Evolutionary conservation across 2,797 vertebrate species (phyloP), one percentile per base, ranked within the genome.

Genomic region (Halcyon leucocephala): DNA sequence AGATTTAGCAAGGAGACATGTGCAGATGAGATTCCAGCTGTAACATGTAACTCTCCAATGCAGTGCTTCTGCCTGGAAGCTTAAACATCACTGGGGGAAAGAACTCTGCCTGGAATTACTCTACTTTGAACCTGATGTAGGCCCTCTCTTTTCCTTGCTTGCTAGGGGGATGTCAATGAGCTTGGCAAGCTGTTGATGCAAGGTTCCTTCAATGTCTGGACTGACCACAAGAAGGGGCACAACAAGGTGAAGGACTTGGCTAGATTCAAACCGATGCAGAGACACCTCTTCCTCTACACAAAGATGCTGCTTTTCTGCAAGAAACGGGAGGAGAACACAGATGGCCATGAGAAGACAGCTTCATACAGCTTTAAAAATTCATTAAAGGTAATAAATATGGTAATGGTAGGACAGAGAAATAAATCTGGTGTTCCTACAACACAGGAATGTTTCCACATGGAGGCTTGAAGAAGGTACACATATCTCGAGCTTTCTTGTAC

Each of bases 191-290:
- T 99, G 83, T 97, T 99, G 85, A 99, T 99, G 98, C 99, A 99
- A 67, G 99, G 98, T 31, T 99, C 99, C 19, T 99, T 99, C 95
- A 99, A 98, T 0, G 98, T 99, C 62, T 99, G 99, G 99, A 99
- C 99, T 1, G 98, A 99, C 89, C 99, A 99, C 97, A 99, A 99
- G 96, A 99, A 98, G 90, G 99, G 99, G 24, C 99, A 99, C 96
- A 99, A 98, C 97, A 99, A 99, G 97, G 99, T 99, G 89, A 99
- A 99, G 97, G 99, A 99, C 95, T 97, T 99, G 97, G 99, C 99
- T 9, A 98, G 99, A 64, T 99, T 99, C 90, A 99, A 99, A 94
- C 99, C 99, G 9, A 99, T 99, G 99, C 99, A 99, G 96, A 98
- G 99, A 48, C 99, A 99, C 81, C 98, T 99, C 65, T 99, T 99